These are phyloP conservation scores for Psittacus erithacus DNA, from an alignment of 2,113 vertebrate genomes.

Conservation along the genomic window DNA sequence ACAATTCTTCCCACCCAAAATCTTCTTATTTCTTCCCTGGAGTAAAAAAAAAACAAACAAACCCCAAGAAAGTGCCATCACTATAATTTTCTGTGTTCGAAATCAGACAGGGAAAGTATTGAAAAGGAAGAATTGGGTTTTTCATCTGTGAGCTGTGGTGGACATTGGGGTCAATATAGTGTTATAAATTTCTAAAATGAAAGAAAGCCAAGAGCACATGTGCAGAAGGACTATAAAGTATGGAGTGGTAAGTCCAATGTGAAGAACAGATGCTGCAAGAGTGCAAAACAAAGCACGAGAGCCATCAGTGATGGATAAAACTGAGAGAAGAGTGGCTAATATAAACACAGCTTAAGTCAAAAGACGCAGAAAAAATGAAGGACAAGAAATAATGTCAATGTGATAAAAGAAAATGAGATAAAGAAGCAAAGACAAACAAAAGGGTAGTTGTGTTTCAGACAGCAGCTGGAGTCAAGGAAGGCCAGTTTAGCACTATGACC, in stretches of 20 bases:
- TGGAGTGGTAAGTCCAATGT: accelerated
- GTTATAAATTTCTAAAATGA: neutral
- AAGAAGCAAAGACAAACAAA: neutral
- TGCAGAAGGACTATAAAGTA: neutral
- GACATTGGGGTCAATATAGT: neutral
- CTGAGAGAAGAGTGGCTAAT: neutral
- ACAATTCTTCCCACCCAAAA: neutral
- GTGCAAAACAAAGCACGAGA: neutral
- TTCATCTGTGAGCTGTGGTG: neutral
- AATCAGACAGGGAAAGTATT: neutral
- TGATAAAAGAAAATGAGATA: neutral
- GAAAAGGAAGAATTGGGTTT: neutral
- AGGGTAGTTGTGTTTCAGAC: neutral
- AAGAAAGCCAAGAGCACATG: neutral
- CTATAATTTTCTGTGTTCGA: neutral
- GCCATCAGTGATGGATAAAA: neutral
- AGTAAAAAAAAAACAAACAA: neutral
- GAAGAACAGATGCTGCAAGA: neutral
- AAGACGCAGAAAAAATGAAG: neutral
- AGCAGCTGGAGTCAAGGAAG: neutral
- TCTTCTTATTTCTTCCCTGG: neutral
- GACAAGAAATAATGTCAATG: neutral
- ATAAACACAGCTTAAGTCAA: neutral
- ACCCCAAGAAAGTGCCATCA: neutral
- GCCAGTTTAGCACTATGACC: accelerated